These are phyloP conservation scores for Lysiphlebus fabarum DNA, from an alignment of 1,140 invertebrate genomes.

Conservation along the genomic window DNA sequence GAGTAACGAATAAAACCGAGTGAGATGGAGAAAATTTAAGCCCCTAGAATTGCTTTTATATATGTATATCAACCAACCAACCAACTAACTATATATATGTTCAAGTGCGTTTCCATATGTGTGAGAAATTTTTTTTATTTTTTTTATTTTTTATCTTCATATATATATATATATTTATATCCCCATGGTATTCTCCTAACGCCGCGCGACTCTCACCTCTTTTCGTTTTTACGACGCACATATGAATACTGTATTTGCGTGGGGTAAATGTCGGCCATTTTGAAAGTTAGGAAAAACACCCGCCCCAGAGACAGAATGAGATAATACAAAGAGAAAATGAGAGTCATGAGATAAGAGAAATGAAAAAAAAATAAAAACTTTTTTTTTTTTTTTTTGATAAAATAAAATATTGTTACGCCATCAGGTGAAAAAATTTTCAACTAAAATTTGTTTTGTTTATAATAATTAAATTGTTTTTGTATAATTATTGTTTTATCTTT, in stretches of 20 bases:
- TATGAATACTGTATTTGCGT: no score
- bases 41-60: constrained; percentile 24
- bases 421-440: no score
- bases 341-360: neutral
- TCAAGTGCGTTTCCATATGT: neutral
- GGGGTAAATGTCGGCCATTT: constrained; percentile 49
- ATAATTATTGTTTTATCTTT: no score
- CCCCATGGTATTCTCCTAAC: constrained; percentile 17
- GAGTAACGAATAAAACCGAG: constrained; percentile 53
- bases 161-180: neutral
- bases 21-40: constrained; percentile 53
- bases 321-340: constrained; percentile 28
- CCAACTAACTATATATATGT: constrained; percentile 5
- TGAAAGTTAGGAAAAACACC: constrained; percentile 55
- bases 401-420: no score
- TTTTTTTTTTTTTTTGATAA: neutral
- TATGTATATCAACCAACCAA: neutral
- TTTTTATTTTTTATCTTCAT: constrained; percentile 5
- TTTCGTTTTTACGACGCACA: constrained; percentile 20
- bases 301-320: constrained; percentile 49
- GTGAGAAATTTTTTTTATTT: constrained; percentile 4
- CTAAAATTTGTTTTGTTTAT: no score
- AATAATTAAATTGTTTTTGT: no score
- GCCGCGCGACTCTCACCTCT: constrained; percentile 14
- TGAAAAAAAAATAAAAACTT: neutral